These are phyloP conservation scores for Zaprionus vittiger DNA, from an alignment of 1,140 invertebrate genomes.

Conservation along the genomic window DNA sequence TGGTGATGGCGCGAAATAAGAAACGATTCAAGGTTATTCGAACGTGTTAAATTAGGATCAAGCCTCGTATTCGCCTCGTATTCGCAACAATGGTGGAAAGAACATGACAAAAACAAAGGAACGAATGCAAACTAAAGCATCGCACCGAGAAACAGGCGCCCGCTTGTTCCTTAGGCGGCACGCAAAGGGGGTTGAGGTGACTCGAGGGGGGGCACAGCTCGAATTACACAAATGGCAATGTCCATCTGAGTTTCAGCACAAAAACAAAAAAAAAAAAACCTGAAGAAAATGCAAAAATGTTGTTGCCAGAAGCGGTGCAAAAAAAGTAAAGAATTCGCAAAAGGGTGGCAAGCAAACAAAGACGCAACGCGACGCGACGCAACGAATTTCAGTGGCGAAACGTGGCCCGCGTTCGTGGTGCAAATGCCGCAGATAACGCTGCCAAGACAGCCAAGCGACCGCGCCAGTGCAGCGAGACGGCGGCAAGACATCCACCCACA, in stretches of 20 bases:
- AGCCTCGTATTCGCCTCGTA: slow-evolving; percentile 61
- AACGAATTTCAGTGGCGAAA: slow-evolving; percentile 55
- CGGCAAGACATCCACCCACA: slow-evolving; percentile 51
- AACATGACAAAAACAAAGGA: slow-evolving; percentile 78
- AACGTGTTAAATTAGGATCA: slow-evolving; percentile 82
- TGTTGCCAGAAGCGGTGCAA: slow-evolving; percentile 65
- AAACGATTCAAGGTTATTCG: slow-evolving; percentile 82
- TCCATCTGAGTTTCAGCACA: slow-evolving; percentile 58
- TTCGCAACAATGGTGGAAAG: slow-evolving; percentile 70
- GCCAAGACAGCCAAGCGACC: slow-evolving; percentile 41
- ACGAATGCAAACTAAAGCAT: slow-evolving; percentile 69
- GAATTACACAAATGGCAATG: slow-evolving; percentile 71
- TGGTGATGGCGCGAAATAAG: slow-evolving; percentile 77
- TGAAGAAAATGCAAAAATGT: slow-evolving; percentile 58
- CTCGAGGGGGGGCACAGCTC: slow-evolving; percentile 58
- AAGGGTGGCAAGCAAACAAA: slow-evolving; percentile 67
- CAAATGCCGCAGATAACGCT: slow-evolving; percentile 57
- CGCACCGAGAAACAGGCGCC: slow-evolving; percentile 56
- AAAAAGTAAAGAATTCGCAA: slow-evolving; percentile 37
- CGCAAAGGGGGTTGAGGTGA: not conserved
- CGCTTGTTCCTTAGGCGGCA: slow-evolving; percentile 47
- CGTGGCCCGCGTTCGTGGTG: slow-evolving; percentile 36
- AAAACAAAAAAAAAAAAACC: slow-evolving; percentile 34
- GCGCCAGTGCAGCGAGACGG: slow-evolving; percentile 4
- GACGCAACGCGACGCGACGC: slow-evolving; percentile 51